phyloP scores from a whole-genome alignment of 2,797 vertebrate species.

The Syndactyla subalaris region DNA sequence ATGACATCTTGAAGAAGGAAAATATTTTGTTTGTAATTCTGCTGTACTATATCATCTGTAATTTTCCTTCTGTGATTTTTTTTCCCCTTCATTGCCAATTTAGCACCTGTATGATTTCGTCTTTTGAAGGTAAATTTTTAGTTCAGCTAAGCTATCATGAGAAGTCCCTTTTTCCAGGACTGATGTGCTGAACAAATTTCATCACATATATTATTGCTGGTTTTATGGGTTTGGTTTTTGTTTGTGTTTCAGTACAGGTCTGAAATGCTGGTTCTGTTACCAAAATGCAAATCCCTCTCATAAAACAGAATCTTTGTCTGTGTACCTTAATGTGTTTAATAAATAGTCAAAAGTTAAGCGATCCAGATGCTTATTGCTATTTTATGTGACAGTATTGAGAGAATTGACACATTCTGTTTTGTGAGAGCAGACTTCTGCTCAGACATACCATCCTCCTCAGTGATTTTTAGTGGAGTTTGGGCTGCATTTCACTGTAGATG shows the following conservation, averaged over 20 bases:
- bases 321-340: neutral
- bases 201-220: neutral
- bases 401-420: neutral
- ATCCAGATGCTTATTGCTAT: neutral
- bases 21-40: neutral
- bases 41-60: neutral
- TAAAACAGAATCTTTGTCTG: neutral
- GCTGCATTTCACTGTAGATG: constrained; percentile 22
- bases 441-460: neutral
- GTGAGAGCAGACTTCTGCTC: neutral
- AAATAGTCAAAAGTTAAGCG: neutral
- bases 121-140: neutral
- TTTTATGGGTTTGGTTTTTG: neutral
- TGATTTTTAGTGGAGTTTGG: neutral
- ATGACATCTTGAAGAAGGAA: neutral
- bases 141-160: neutral
- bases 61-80: neutral
- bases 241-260: neutral
- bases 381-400: neutral
- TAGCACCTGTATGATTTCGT: neutral
- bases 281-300: neutral
- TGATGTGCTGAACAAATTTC: neutral
- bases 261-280: neutral
- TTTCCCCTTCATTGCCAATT: neutral
- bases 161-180: neutral